Evolutionary conservation across 2,797 vertebrate species (phyloP).

Genomic region (Euphonia xanthogaster): DNA sequence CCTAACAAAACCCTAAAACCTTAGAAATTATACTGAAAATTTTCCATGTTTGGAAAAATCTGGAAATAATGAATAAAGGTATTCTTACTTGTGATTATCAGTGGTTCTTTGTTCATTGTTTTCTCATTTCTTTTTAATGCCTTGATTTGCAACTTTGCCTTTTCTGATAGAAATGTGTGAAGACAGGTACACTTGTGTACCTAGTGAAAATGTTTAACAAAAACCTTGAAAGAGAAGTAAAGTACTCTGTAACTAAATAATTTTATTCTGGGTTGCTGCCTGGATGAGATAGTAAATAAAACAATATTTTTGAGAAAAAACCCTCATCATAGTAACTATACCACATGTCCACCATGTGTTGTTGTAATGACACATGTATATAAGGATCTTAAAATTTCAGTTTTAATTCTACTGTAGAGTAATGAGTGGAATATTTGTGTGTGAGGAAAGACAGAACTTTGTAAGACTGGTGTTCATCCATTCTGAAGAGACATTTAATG

Average conservation of each 20-base stretch:
- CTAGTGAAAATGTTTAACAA: background rate
- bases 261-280: background rate
- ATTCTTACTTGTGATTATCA: background rate
- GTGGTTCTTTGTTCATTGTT: background rate
- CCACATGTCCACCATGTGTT: background rate
- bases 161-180: background rate
- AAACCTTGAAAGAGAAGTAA: background rate
- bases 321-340: accelerated
- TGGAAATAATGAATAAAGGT: background rate
- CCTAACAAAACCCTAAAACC: background rate
- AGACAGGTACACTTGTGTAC: background rate
- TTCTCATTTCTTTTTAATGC: background rate
- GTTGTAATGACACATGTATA: background rate
- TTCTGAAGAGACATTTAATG: background rate
- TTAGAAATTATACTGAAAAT: background rate
- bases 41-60: background rate
- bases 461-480: background rate
- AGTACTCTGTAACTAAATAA: background rate
- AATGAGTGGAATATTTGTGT: background rate
- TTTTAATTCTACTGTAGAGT: background rate
- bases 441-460: background rate
- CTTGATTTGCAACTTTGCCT: background rate
- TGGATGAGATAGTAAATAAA: background rate
- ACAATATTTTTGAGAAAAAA: background rate
- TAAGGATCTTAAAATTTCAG: background rate